Conservation (phyloP, 2,797 vertebrate species). For the Sylvia borin region DNA sequence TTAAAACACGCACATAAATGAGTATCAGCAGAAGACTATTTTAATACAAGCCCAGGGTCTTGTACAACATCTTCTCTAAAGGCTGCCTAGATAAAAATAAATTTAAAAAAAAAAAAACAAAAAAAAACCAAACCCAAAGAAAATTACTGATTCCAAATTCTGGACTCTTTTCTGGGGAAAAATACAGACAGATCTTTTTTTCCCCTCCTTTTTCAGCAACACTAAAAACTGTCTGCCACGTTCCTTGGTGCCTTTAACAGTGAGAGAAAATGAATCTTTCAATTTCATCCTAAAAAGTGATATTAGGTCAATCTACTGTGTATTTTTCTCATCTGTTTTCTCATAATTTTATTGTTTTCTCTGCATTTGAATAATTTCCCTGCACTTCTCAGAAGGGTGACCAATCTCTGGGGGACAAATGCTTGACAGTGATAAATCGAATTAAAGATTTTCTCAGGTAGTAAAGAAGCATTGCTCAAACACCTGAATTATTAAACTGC, state of each 20-base stretch:
- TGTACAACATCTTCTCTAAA: background rate
- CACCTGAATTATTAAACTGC: background rate
- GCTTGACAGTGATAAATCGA: no score
- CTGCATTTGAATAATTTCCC: background rate
- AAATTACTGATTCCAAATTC: background rate
- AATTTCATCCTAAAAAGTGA: background rate
- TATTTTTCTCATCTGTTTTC: background rate
- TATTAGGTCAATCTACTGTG: no score
- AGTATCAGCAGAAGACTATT: background rate
- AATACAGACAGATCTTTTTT: background rate
- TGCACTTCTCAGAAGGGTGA: background rate
- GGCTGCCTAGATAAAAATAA: background rate
- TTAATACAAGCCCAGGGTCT: background rate
- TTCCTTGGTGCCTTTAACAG: background rate
- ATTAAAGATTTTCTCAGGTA: background rate
- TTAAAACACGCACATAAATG: slow-evolving; percentile 14
- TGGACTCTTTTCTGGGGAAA: background rate
- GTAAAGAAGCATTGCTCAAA: background rate
- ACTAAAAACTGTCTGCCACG: background rate
- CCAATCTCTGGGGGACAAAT: background rate
- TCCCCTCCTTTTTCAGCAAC: background rate
- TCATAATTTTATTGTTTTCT: background rate
- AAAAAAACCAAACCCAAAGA: background rate
- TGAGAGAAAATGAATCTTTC: background rate
- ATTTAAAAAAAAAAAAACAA: fast-evolving